Percentiles rank a stretch among this genome's conserved stretches.
Conservation (phyloP, 92 coral and sea anemone species). For the Epizoanthus stellaris region DNA sequence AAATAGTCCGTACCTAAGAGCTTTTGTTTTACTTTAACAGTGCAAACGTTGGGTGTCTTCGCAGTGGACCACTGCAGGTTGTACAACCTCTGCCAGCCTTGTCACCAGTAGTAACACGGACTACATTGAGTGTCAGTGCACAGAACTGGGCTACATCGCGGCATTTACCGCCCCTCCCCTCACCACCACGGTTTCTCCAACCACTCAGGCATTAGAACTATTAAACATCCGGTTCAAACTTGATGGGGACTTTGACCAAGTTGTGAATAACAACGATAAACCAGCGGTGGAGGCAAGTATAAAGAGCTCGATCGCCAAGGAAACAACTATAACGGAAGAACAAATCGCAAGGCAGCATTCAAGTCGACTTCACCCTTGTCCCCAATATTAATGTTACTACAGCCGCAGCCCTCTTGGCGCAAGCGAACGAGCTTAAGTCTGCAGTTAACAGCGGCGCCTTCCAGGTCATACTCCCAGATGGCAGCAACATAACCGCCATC, state of each 20-base stretch:
- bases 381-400: slow-evolving; percentile 11
- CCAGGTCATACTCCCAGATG: slow-evolving; percentile 28
- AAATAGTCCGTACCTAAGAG: too few species aligned
- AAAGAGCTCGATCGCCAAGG: not conserved
- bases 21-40: not conserved
- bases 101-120: slow-evolving; percentile 16
- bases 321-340: not conserved
- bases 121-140: slow-evolving; percentile 35
- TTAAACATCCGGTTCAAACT: not conserved
- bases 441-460: not conserved
- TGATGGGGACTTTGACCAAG: not conserved
- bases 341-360: slow-evolving; percentile 32
- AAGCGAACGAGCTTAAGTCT: not conserved
- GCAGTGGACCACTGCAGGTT: slow-evolving; percentile 6
- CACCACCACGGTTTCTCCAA: slow-evolving; percentile 8
- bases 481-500: slow-evolving; percentile 14
- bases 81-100: slow-evolving; percentile 22
- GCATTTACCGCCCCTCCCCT: slow-evolving; percentile 16
- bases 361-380: slow-evolving; percentile 8
- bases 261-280: not conserved
- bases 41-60: slow-evolving; percentile 30
- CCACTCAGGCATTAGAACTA: not conserved
- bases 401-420: not conserved
- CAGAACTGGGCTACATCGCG: slow-evolving; percentile 21
- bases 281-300: not conserved